Base-by-base conservation (phyloP, 1,140 invertebrate genomes). In the Zaprionus taronus region DNA sequence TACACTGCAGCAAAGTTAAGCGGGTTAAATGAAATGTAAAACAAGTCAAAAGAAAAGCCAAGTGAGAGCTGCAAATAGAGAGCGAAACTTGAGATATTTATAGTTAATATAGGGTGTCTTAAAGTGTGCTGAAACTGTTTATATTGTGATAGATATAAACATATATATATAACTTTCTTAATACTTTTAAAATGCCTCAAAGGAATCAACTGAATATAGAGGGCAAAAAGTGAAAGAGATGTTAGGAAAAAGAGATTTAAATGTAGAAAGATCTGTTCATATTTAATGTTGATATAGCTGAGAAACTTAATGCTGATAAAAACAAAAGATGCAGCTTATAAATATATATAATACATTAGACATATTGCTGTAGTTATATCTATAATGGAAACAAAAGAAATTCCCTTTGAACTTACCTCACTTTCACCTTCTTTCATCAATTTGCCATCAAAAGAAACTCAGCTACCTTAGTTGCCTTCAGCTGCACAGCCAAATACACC, bases 1-100 rank as follows among this genome's bases (percentile, higher is more conserved):
- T 67, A 68, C 69, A 72, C 62, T 57, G 63, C 12, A 15, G 28
- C 24, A 76, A 72, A 72, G 24, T 28, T 65, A 53, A 76, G 71
- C 6, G 22, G 38, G 20, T 69, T 62, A 56, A 56, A 67, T n/a
- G 14, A 57, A 26, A 41, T 24, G 49, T 36, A 31, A 31, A 53
- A 41, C 17, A 28, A 31, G 22, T 14, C 11, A 57, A 41, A 44
- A 7, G 24, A 55, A 38, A 20, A 14, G 22, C n/a, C 41, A 44
- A 44, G 26, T 17, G 5, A 9, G 22, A 62, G 11, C 17, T 20
- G 15, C 6, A 63, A 53, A 41, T 62, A 24, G 41, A 44, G 41
- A 44, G 41, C 15, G 15, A 17, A 47, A 47, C 41, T 47, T 47
- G 41, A 47, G n/a, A 4, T 47, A 47, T 47, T 20, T 47, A 47